Evolutionary conservation across 2,888 invertebrate genomes (phyloP).

Genomic region (Nycteola revayana): DNA sequence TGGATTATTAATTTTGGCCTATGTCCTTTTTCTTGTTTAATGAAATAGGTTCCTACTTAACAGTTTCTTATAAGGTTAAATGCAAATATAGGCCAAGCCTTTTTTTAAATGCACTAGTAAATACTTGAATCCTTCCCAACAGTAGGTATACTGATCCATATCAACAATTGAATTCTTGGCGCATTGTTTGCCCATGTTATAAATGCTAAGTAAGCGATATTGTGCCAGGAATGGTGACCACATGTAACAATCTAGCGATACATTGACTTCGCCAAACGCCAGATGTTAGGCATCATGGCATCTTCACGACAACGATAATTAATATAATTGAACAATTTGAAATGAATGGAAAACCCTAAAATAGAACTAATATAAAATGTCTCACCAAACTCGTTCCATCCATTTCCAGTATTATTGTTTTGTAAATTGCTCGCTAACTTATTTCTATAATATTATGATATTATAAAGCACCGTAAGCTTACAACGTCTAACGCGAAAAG

Average conservation of each 20-base stretch:
- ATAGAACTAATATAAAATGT: constrained; percentile 22
- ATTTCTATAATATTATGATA: constrained; percentile 34
- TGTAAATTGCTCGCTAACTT: constrained; percentile 29
- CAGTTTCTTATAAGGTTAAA: too few species aligned
- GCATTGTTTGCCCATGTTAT: constrained; percentile 27
- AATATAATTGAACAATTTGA: constrained; percentile 22
- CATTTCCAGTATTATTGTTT: constrained; percentile 34
- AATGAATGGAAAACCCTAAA: constrained; percentile 15
- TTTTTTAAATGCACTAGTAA: too few species aligned
- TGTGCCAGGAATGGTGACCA: constrained; percentile 63
- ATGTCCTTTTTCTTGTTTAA: too few species aligned
- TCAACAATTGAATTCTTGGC: constrained; percentile 12
- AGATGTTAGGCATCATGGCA: constrained; percentile 69
- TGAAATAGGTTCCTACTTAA: too few species aligned
- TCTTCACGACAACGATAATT: constrained; percentile 41
- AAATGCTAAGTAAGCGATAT: constrained; percentile 36
- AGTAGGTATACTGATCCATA: constrained; percentile 7
- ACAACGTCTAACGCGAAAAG: constrained; percentile 70
- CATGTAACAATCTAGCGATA: constrained; percentile 62
- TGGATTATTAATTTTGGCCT: too few species aligned
- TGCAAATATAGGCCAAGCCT: too few species aligned
- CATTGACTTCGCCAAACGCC: constrained; percentile 60
- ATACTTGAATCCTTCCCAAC: constrained; percentile 17
- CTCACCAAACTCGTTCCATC: constrained; percentile 50
- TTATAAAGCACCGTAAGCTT: constrained; percentile 74